phyloP scores from a whole-genome alignment of 2,113 vertebrate genomes.

The Hippocampus comes region DNA sequence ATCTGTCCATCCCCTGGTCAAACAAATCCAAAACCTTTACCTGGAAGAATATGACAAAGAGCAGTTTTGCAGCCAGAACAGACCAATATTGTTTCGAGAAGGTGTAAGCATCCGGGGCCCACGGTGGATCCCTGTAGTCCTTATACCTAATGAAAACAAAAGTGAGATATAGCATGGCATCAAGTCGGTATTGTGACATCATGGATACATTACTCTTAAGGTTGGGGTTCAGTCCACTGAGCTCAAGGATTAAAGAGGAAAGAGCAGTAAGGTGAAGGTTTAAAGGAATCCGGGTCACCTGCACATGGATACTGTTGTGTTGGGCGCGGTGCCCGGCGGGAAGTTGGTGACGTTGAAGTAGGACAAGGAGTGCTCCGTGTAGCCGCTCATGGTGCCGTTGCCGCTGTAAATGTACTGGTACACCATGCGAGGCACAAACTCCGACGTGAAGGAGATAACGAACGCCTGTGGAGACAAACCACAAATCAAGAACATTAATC shows the following conservation, averaged over 20 bases:
- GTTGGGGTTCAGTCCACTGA: slow-evolving; percentile 22
- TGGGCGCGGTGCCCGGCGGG: slow-evolving; percentile 82
- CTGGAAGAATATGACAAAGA: slow-evolving; percentile 97
- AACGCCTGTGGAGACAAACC: slow-evolving; percentile 79
- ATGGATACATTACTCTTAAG: background rate
- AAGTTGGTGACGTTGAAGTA: slow-evolving; percentile 95
- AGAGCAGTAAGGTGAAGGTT: slow-evolving; percentile 17
- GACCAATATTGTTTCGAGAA: slow-evolving; percentile 97
- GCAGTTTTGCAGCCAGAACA: slow-evolving; percentile 86
- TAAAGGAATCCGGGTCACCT: slow-evolving; percentile 74
- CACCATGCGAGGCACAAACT: slow-evolving; percentile 93
- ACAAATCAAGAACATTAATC: background rate
- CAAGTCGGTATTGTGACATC: background rate
- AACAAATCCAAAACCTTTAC: slow-evolving; percentile 61
- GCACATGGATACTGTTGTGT: slow-evolving; percentile 85
- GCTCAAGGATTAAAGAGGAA: slow-evolving; percentile 25
- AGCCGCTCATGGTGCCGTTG: slow-evolving; percentile 90
- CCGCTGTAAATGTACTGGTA: slow-evolving; percentile 91
- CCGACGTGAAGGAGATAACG: slow-evolving; percentile 94
- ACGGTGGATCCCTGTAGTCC: slow-evolving; percentile 95
- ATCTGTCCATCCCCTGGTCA: background rate
- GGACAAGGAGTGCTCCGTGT: slow-evolving; percentile 91
- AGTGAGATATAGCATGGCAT: slow-evolving; percentile 8
- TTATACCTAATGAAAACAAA: slow-evolving; percentile 80
- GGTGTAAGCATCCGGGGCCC: slow-evolving; percentile 84